Evolutionary conservation across 2,888 invertebrate genomes (phyloP), one percentile per base, ranked within the genome.

Genomic region (Drosophila limbata): DNA sequence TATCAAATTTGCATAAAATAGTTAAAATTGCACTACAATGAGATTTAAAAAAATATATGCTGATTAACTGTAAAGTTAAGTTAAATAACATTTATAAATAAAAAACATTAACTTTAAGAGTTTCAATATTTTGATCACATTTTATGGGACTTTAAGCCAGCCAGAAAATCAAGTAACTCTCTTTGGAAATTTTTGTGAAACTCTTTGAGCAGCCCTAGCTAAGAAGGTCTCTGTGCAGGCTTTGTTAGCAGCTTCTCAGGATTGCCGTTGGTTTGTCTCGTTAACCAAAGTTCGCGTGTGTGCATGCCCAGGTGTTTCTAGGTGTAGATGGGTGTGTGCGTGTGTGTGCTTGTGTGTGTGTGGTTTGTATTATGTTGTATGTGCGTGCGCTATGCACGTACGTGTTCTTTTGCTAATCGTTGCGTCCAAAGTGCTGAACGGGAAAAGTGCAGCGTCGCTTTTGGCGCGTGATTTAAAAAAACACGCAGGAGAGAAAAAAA

Each of bases 351-450:
- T 35, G 35, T 35, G 35, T 35, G n/a, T n/a, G 37, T 37, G 37
- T 19, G 17, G n/a, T n/a, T n/a, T 44, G 13, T 44, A 21, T 44
- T 44, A 21, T 39, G 42, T 28, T 33, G 47, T 17, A 40, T 39
- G 28, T 60, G 28, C 44, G 48, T 66, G 37, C n/a, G n/a, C n/a
- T 25, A 28, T 39, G 39, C 39, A 4, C 42, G 79, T 89, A 84
- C 84, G 89, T 84, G 89, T 84, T 71, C 82, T 89, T 84, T 87
- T 69, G 85, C 88, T 84, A 89, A 84, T 84, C 89, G 88, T 56
- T 57, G 69, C 79, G 67, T 89, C 81, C 79, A 84, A 75, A 75
- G 61, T 80, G 67, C 51, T 62, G 69, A 73, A 69, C 37, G 51
- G 51, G 35, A 65, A 62, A 64, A 53, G 25, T 88, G 88, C 79